A percentile compares a stretch with the other conserved stretches of the same genome.
phyloP scores from a whole-genome alignment of 2,797 vertebrate genomes.

The Salarias fasciatus region DNA sequence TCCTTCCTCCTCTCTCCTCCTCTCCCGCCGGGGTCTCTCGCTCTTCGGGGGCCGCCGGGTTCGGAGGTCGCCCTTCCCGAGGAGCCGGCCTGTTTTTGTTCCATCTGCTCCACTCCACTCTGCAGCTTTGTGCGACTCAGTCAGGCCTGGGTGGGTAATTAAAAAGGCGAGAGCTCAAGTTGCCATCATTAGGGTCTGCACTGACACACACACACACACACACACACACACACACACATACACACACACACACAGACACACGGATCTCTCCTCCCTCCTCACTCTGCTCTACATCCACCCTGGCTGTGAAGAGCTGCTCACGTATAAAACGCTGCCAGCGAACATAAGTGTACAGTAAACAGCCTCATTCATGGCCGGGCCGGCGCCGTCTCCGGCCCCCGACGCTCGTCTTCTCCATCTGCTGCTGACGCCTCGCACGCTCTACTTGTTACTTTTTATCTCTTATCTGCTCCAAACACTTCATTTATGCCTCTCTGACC shows the following conservation, averaged over 20 bases:
- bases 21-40: too few species aligned
- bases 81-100: constrained; percentile 80
- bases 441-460: constrained; percentile 69
- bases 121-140: constrained; percentile 78
- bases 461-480: constrained; percentile 52
- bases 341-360: constrained; percentile 42
- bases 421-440: constrained; percentile 66
- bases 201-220: too few species aligned
- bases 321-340: constrained; percentile 27
- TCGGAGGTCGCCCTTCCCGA: constrained; percentile 75
- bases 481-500: constrained; percentile 39
- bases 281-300: constrained; percentile 34
- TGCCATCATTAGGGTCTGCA: constrained; percentile 77
- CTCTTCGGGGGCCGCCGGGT: constrained; percentile 68
- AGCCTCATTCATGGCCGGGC: constrained; percentile 42
- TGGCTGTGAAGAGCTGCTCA: too few species aligned
- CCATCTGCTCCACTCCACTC: constrained; percentile 70
- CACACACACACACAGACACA: too few species aligned
- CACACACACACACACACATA: too few species aligned
- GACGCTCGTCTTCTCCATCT: constrained; percentile 76
- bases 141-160: constrained; percentile 86
- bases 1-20: too few species aligned
- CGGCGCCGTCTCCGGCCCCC: too few species aligned
- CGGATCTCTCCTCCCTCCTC: constrained; percentile 21
- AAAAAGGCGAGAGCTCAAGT: constrained; percentile 80